Evolutionary conservation across 2,113 vertebrate genomes (phyloP).

Genomic region (Brevimyrus niger): DNA sequence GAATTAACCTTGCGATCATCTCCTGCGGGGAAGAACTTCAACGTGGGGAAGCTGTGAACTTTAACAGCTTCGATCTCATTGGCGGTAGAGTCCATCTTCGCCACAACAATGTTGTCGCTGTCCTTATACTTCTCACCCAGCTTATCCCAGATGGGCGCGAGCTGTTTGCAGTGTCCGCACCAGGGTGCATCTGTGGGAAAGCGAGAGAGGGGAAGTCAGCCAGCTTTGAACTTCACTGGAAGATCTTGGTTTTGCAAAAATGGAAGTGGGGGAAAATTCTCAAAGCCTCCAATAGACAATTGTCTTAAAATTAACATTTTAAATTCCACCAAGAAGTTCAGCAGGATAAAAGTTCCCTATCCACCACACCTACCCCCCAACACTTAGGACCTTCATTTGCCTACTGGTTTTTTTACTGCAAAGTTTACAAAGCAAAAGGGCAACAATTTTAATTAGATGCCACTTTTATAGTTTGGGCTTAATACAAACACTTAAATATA

Average conservation of each 20-base stretch:
- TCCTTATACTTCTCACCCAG: conserved; percentile 84
- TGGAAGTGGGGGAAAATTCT: neutral
- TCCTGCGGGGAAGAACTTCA: conserved; percentile 91
- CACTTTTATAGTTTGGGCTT: neutral
- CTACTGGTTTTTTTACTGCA: neutral
- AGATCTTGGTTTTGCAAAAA: neutral
- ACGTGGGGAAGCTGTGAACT: conserved; percentile 95
- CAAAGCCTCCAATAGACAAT: neutral
- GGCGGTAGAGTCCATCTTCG: conserved; percentile 94
- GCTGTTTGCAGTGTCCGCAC: conserved; percentile 98
- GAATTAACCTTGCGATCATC: conserved; percentile 68
- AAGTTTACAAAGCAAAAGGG: neutral
- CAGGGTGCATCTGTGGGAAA: conserved; percentile 80
- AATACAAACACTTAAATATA: neutral
- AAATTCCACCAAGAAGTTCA: neutral
- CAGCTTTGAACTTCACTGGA: neutral
- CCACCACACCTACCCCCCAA: neutral
- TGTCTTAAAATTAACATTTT: neutral
- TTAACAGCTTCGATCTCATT: conserved; percentile 91
- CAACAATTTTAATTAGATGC: neutral
- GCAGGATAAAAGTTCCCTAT: neutral
- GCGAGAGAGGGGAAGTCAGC: neutral
- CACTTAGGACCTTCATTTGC: neutral
- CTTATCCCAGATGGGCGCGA: conserved; percentile 94
- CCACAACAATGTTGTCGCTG: conserved; percentile 68